These are phyloP conservation scores for Mobula birostris DNA, from an alignment of 2,113 vertebrate genomes.

Conservation along the genomic window DNA sequence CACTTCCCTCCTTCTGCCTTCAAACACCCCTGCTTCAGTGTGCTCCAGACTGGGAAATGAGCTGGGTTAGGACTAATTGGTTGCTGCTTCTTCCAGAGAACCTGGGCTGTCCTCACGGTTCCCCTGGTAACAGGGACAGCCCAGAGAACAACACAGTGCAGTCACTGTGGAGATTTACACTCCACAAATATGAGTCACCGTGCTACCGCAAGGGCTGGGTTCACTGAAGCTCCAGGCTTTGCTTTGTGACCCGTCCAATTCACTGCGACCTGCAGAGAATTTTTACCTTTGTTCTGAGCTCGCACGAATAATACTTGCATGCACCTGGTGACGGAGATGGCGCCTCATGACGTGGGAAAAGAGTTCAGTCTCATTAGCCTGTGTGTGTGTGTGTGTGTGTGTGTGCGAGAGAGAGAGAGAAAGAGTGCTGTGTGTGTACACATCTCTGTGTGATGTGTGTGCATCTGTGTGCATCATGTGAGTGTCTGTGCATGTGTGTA, in stretches of 20 bases:
- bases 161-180: background rate
- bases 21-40: background rate
- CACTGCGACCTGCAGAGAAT: background rate
- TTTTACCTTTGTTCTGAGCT: background rate
- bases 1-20: background rate
- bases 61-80: background rate
- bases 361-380: no score
- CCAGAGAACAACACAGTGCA: background rate
- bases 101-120: background rate
- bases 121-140: conserved; percentile 21
- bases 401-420: no score
- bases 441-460: no score
- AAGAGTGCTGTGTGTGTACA: no score
- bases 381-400: no score
- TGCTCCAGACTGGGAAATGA: background rate
- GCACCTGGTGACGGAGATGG: no score
- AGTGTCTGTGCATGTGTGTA: no score
- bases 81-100: background rate
- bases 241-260: background rate
- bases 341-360: no score
- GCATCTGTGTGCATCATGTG: no score
- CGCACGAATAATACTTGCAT: background rate
- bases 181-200: background rate
- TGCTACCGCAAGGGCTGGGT: background rate
- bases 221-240: background rate